These are phyloP conservation scores for Aurelia sp. DNA, from an alignment of 30 jellyfish, hydroid and myxozoan species.

Conservation along the genomic window DNA sequence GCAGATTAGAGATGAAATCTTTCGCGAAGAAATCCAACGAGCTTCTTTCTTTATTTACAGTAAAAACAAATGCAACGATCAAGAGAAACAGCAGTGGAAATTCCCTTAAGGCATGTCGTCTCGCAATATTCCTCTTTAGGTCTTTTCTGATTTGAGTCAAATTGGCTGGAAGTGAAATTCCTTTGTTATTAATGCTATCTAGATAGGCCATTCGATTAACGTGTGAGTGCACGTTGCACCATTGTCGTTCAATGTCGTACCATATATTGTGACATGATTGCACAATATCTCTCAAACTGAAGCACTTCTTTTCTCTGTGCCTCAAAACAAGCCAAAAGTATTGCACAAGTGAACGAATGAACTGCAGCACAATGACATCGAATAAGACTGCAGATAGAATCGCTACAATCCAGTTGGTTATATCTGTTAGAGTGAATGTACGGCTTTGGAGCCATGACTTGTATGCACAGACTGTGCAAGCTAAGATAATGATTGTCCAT, in stretches of 20 bases:
- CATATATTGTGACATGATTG: constrained; percentile 6
- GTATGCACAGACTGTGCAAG: neutral
- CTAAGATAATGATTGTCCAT: neutral
- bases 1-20: too few relatives aligned
- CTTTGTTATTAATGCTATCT: neutral
- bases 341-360: neutral
- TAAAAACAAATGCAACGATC: neutral
- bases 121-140: neutral
- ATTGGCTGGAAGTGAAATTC: neutral
- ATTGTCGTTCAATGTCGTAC: neutral
- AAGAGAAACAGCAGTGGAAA: neutral
- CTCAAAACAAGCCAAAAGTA: neutral
- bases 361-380: constrained; percentile 1
- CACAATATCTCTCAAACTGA: neutral
- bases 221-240: neutral
- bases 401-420: neutral
- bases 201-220: constrained; percentile 5
- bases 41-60: too few relatives aligned
- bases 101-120: neutral
- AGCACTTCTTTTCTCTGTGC: neutral
- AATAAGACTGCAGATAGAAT: neutral
- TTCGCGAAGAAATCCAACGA: too few relatives aligned
- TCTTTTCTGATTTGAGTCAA: neutral
- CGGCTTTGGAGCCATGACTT: neutral
- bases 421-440: neutral